Evolutionary conservation across 2,113 vertebrate genomes (phyloP).

Genomic region (Tauraco erythrolophus): DNA sequence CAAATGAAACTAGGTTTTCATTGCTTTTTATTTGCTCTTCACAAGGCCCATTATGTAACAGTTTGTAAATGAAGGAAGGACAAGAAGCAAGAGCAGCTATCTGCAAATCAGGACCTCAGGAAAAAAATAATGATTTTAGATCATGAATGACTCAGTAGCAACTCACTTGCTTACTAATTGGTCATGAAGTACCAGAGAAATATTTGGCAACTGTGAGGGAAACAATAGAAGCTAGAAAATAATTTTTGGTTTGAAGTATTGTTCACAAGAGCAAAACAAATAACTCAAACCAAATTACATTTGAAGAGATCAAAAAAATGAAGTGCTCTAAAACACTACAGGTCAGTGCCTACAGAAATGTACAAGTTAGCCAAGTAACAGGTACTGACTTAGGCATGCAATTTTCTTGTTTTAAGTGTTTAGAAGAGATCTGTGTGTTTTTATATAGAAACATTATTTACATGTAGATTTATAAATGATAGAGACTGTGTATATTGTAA

Average conservation of each 20-base stretch:
- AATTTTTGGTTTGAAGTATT: background rate
- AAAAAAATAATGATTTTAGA: conserved; percentile 20
- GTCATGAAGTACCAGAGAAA: background rate
- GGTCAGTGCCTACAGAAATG: background rate
- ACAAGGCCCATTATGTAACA: background rate
- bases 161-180: background rate
- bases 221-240: background rate
- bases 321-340: background rate
- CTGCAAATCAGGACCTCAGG: background rate
- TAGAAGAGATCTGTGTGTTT: background rate
- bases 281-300: background rate
- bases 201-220: background rate
- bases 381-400: background rate
- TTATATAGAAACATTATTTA: background rate
- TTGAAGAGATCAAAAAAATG: background rate
- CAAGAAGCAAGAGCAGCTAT: background rate
- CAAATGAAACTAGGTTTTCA: background rate
- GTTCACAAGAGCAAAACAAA: background rate
- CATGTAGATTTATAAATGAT: background rate
- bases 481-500: background rate
- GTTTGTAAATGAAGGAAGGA: background rate
- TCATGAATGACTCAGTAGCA: background rate
- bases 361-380: background rate
- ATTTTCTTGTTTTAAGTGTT: background rate
- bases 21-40: background rate